Evolutionary conservation across 30 jellyfish, hydroid and myxozoan genomes (phyloP), one percentile per base, ranked within the genome.

Genomic region (Haliclystus octoradiatus): DNA sequence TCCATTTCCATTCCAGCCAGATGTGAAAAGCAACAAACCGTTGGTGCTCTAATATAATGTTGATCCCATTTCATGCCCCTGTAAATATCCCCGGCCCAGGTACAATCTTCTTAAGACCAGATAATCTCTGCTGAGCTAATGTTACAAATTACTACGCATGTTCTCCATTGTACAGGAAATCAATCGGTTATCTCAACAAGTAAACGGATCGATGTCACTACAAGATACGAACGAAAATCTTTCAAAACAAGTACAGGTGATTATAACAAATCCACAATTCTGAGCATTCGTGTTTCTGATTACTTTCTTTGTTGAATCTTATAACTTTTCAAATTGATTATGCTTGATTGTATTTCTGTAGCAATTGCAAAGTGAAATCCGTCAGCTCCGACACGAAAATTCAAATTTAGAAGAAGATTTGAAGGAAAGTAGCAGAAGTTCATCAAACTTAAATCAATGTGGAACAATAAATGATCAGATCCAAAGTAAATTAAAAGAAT

Each of bases 351-450:
- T 40, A n/a, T 47, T 24, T 24, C 30, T 49, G 30, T 52, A 81
- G 94, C 82, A 74, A 49, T 79, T 81, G 0, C 94, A 81, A 60
- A 77, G 73, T 25, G 95, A 77, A 51, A 70, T 70, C 57, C 71
- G 82, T 67, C 65, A 68, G 63, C 49, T 79, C 34, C 28, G 49
- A 24, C 83, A 79, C 50, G 22, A 78, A 15, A 79, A 79, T 49
- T 35, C 83, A 2, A 75, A 66, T 15, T 46, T 67, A 19, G 88
- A 76, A 53, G 88, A 84, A 78, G 51, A 53, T 40, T 19, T 64
- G 29, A 65, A 70, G 33, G 82, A 76, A 52, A 51, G 65, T 31
- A 66, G 34, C 60, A 30, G 62, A 49, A 52, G 68, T 31, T 84
- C 76, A 1, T 62, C 82, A 4, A 73, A 62, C 52, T 23, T 84